Conservation (phyloP, 2,113 vertebrate species). For the Silurus glanis region DNA sequence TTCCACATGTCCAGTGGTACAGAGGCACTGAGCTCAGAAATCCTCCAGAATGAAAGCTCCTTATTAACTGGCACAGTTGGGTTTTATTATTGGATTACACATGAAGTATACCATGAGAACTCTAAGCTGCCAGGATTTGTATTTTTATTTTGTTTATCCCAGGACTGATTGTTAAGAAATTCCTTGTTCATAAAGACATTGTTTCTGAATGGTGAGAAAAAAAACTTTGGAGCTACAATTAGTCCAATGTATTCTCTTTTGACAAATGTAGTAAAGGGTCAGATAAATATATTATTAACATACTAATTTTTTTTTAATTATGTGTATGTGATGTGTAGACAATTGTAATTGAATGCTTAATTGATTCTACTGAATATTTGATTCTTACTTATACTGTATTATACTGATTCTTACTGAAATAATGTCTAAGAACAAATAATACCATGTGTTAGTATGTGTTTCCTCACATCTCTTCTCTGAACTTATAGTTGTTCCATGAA, state of each 20-base stretch:
- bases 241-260: not conserved
- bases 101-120: not conserved
- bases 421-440: not conserved
- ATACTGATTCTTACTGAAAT: not conserved
- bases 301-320: not conserved
- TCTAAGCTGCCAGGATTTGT: not conserved
- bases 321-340: not conserved
- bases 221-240: not conserved
- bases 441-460: not conserved
- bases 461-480: not conserved
- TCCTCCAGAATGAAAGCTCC: not conserved
- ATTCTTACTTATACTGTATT: not conserved
- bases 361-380: not conserved
- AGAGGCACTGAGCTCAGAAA: not conserved
- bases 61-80: not conserved
- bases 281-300: not conserved
- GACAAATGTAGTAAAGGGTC: not conserved
- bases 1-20: not conserved
- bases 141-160: not conserved
- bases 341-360: not conserved
- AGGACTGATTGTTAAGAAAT: not conserved
- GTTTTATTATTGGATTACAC: not conserved
- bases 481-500: not conserved
- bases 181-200: not conserved
- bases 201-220: not conserved